Evolutionary conservation across 2,888 invertebrate genomes (phyloP), one percentile per base, ranked within the genome.

Genomic region (Ferrisia virgata): DNA sequence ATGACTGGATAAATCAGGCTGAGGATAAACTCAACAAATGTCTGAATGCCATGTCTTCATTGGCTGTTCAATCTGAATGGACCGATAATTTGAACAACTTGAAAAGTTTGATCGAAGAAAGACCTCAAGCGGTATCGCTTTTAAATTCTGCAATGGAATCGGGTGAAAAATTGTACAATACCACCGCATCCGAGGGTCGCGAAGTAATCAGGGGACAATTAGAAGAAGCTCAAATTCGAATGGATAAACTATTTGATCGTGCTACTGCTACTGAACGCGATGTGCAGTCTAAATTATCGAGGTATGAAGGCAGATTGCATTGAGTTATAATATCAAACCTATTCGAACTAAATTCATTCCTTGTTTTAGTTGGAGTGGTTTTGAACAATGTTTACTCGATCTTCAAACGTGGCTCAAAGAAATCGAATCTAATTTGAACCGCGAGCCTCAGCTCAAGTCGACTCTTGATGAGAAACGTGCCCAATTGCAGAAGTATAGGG

Each of bases 391-490:
- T 86, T 91, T 94, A 15, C 94, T 94, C 84, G 92, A 91, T 69
- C 92, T 97, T 33, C 92, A 93, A 87, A 91, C 91, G 82, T 97
- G 97, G 97, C 88, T 98, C 84, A 91, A 92, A 64, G 91, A 92
- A 83, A 92, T 94, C 8, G 95, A 96, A 87, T 91, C 92, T 85
- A 92, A 94, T 86, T 89, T 97, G 31, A 93, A 94, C 0, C 91
- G 92, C 83, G 94, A 96, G 86, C 92, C 96, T 58, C 94, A 95
- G 88, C 88, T 96, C 3, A 95, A 94, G 87, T 93, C 95, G 0
- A 96, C 95, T 0, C 89, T 97, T 85, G 97, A 97, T 89, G 97
- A 97, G 88, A 98, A 98, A 89, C 93, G 95, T 85, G 93, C 93
- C 64, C 96, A 97, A 88, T 89, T 97, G 53, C 95, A 95, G 88